phyloP scores from a whole-genome alignment of 2,888 invertebrate genomes.

The Caenorhabditis japonica region DNA sequence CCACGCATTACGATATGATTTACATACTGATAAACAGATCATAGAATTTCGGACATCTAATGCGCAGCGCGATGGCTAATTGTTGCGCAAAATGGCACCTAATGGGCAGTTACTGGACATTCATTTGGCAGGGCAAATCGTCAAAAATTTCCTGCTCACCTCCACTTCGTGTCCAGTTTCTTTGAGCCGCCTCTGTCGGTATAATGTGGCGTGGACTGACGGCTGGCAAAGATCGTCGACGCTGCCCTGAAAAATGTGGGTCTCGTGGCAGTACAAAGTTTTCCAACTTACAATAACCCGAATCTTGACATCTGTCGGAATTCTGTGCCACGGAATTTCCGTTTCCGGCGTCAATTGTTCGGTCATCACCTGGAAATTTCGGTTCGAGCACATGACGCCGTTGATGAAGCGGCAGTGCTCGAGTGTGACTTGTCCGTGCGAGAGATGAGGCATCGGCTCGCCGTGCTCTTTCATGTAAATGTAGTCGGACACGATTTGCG shows the following conservation, averaged over 20 bases:
- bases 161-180: conserved; percentile 56
- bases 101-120: no score
- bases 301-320: conserved; percentile 44
- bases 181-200: conserved; percentile 23
- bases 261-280: background rate
- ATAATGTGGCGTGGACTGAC: conserved; percentile 42
- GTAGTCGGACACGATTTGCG: conserved; percentile 47
- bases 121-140: no score
- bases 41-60: no score
- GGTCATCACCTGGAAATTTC: conserved; percentile 36
- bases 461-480: conserved; percentile 46
- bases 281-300: conserved; percentile 51
- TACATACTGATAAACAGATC: no score
- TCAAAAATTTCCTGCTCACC: no score
- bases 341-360: conserved; percentile 37
- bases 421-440: conserved; percentile 47
- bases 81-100: no score
- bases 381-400: conserved; percentile 37
- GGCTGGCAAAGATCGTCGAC: conserved; percentile 55
- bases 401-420: conserved; percentile 46
- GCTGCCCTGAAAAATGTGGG: conserved; percentile 37
- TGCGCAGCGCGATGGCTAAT: no score
- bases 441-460: conserved; percentile 30
- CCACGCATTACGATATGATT: no score
- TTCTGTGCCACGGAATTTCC: conserved; percentile 37